phyloP scores from a whole-genome alignment of 2,113 vertebrate genomes.

The Clupea harengus region DNA sequence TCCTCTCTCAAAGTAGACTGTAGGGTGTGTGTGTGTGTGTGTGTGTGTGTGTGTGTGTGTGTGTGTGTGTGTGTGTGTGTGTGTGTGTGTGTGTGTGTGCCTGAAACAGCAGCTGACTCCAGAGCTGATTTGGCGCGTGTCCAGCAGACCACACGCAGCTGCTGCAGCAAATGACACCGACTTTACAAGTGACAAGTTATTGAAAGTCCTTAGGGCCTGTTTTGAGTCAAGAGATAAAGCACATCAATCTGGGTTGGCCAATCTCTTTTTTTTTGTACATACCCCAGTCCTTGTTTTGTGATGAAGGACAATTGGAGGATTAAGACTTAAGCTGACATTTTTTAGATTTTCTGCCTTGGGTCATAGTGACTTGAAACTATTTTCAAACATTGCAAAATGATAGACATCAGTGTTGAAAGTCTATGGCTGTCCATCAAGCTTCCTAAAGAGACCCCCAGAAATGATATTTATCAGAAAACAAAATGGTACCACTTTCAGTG shows the following conservation, averaged over 20 bases:
- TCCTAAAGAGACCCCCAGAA: too few relatives aligned
- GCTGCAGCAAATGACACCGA: not conserved
- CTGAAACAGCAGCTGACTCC: not conserved
- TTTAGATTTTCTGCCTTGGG: too few relatives aligned
- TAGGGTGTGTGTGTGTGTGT: too few relatives aligned
- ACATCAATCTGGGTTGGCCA: not conserved
- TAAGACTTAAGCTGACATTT: not conserved
- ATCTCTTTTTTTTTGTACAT: not conserved
- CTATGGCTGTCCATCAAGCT: too few relatives aligned
- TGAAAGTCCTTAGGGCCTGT: not conserved
- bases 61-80: too few relatives aligned
- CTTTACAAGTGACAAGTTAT: slow-evolving; percentile 1
- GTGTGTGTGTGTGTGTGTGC: not conserved
- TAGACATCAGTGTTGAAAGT: too few relatives aligned
- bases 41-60: too few relatives aligned
- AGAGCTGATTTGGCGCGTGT: not conserved
- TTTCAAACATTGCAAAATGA: too few relatives aligned
- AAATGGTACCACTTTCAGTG: too few relatives aligned
- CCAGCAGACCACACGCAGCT: not conserved
- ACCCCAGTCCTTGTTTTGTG: too few relatives aligned
- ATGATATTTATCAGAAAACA: too few relatives aligned
- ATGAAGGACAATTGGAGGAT: not conserved
- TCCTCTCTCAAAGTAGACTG: not conserved
- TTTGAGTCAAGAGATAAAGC: not conserved
- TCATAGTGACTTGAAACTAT: too few relatives aligned